These are phyloP conservation scores for Spinibarbus caldwelli DNA, from an alignment of 2,797 vertebrate genomes.

Conservation along the genomic window DNA sequence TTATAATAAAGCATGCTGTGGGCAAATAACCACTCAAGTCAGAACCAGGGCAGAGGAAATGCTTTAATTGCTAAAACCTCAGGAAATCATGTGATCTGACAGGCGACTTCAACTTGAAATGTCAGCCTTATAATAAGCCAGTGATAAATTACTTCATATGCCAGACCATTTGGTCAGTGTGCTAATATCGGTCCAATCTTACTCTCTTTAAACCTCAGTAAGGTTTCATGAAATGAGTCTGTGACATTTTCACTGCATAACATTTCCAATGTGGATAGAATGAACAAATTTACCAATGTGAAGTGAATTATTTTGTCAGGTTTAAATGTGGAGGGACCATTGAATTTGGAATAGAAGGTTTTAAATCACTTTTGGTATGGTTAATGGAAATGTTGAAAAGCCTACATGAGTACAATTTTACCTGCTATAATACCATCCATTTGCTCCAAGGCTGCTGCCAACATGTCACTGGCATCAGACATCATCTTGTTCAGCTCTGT, in stretches of 20 bases:
- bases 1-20: conserved; percentile 54
- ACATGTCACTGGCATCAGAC: conserved; percentile 91
- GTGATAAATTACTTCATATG: conserved; percentile 48
- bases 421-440: conserved; percentile 94
- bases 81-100: conserved; percentile 57
- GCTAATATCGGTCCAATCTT: conserved; percentile 28
- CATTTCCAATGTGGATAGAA: background rate
- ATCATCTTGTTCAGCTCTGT: conserved; percentile 79
- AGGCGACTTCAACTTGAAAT: conserved; percentile 54
- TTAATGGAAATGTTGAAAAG: background rate
- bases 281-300: background rate
- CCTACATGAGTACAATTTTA: conserved; percentile 56
- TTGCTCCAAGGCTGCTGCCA: conserved; percentile 89
- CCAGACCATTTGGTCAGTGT: conserved; percentile 15
- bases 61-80: conserved; percentile 38
- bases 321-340: background rate
- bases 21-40: conserved; percentile 24
- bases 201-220: background rate
- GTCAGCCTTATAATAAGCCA: conserved; percentile 64
- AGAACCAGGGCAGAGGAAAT: conserved; percentile 52
- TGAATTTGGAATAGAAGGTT: background rate
- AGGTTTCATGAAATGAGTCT: background rate
- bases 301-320: conserved; percentile 15
- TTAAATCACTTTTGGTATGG: background rate
- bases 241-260: background rate